Evolutionary conservation across 2,113 vertebrate species (phyloP), one percentile per base, ranked within the genome.

Genomic region (Embiotoca jacksoni): DNA sequence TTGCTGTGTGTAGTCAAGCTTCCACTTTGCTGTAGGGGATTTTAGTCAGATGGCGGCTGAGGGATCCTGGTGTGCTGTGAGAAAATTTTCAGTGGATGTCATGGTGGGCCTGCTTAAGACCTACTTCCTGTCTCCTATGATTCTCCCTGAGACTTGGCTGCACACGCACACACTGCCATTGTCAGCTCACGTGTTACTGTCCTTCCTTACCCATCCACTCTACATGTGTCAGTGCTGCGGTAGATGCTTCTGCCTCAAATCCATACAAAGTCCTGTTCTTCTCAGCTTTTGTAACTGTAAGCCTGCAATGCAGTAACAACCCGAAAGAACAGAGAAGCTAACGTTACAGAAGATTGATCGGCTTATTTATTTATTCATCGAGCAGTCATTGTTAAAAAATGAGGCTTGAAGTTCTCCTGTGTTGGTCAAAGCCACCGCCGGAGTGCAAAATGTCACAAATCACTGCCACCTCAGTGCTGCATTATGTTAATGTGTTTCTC

Each of bases 11-110:
- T 65, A 75, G 72, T 78, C 64, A 31, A 83, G 82, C 74, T 58
- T 85, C 53, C 11, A 6, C 73, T 4, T 75, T 47, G 83, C 79
- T 89, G 66, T 54, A 65, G 75, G 76, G 87, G 84, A 85, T 91
- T 89, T 88, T n/a, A 82, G 82, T 91, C 80, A 78, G 60, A 80
- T 77, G 73, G 75, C 37, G 50, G 76, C 74, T 76, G 66, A 84
- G 75, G 73, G 66, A 88, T 82, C 83, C 85, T 73, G 72, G 75
- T 78, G 90, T 75, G 86, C 73, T 71, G 56, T n/a, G 47, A 83
- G 64, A 84, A 77, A 77, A 23, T 23, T 84, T 80, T 83, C 68
- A 57, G 9, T 82, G 78, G 74, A 90, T 87, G 82, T 87, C 85
- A 81, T 78, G 81, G 75, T 66, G 82, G 75, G 82, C 57, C 35